phyloP scores from a whole-genome alignment of 2,797 vertebrate species.

The Lutra lutra region DNA sequence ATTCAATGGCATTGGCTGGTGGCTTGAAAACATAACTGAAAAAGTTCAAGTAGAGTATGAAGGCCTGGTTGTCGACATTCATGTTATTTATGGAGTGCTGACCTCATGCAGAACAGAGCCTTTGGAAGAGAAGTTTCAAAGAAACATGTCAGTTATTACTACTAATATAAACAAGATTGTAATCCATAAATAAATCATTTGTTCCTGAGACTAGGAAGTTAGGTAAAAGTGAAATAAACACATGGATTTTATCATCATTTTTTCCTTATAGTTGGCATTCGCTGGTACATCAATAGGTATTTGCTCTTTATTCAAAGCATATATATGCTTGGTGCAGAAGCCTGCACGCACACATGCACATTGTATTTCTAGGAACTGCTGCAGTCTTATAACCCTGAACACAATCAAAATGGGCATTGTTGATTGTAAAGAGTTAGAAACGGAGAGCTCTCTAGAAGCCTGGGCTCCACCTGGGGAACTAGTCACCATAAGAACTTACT shows the following conservation, averaged over 20 bases:
- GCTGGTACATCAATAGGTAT: background rate
- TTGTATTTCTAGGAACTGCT: background rate
- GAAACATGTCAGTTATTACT: background rate
- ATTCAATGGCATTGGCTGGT: conserved; percentile 40
- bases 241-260: background rate
- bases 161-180: conserved; percentile 23
- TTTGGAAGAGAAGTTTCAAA: background rate
- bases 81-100: background rate
- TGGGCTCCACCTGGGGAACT: background rate
- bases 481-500: background rate
- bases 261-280: background rate
- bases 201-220: background rate
- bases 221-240: conserved; percentile 31
- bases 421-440: background rate
- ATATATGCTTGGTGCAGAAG: background rate
- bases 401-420: background rate
- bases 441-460: background rate
- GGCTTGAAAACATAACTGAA: conserved; percentile 45
- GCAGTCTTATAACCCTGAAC: background rate
- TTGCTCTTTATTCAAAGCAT: conserved; percentile 42
- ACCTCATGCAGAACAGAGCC: background rate
- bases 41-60: conserved; percentile 49
- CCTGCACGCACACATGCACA: background rate
- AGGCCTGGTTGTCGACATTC: conserved; percentile 16
- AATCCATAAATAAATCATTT: conserved; percentile 38